A percentile compares a stretch with the other conserved stretches of the same genome.
Evolutionary conservation across 2,113 vertebrate species (phyloP).

Genomic region (Leucopsar rothschildi): DNA sequence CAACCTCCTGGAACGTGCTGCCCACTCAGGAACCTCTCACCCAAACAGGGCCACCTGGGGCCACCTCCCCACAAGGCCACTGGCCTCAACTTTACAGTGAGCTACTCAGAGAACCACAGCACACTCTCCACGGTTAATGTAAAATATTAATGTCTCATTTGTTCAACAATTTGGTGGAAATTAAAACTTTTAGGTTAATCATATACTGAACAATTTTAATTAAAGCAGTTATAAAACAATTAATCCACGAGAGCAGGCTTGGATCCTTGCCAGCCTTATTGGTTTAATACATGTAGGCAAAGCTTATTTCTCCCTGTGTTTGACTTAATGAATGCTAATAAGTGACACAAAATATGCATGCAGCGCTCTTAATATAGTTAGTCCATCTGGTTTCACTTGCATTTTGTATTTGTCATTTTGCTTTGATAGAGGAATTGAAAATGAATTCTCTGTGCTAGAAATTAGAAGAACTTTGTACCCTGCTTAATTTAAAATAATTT

Average conservation of each 20-base stretch:
- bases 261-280: constrained; percentile 77
- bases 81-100: constrained; percentile 19
- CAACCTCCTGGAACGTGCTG: background rate
- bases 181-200: constrained; percentile 86
- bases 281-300: constrained; percentile 79
- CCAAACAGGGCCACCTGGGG: background rate
- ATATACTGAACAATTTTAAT: constrained; percentile 84
- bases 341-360: constrained; percentile 78
- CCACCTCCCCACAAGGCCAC: background rate
- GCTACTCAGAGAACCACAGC: constrained; percentile 34
- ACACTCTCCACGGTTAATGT: constrained; percentile 69
- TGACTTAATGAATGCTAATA: constrained; percentile 84
- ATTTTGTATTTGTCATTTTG: constrained; percentile 77
- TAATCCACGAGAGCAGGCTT: constrained; percentile 77
- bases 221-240: constrained; percentile 86
- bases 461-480: constrained; percentile 63
- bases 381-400: constrained; percentile 79
- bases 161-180: constrained; percentile 81
- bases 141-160: constrained; percentile 87
- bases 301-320: constrained; percentile 73
- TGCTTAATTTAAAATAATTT: constrained; percentile 61
- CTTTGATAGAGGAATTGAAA: constrained; percentile 75
- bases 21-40: background rate
- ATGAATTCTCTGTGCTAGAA: constrained; percentile 61
- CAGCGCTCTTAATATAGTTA: constrained; percentile 74